Conservation (phyloP, 2,888 invertebrate genomes). For the Leptodirus hochenwartii region DNA sequence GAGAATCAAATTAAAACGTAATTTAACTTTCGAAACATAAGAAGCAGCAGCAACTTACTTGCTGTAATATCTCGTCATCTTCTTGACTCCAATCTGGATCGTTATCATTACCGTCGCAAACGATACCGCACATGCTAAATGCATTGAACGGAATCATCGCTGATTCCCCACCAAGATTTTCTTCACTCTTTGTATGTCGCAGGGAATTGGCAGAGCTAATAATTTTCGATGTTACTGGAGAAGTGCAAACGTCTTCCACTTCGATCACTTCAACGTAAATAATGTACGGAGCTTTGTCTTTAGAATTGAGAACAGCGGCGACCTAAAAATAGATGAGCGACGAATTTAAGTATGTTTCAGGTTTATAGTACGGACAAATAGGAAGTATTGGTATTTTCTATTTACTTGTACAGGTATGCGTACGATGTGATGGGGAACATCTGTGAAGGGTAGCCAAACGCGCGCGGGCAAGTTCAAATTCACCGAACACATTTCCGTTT, state of each 20-base stretch:
- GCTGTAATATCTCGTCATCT: constrained; percentile 80
- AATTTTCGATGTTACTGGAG: constrained; percentile 78
- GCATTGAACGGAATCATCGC: constrained; percentile 26
- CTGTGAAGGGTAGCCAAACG: constrained; percentile 89
- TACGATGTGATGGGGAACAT: constrained; percentile 78
- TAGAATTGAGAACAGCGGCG: constrained; percentile 95
- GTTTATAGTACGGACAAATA: no score
- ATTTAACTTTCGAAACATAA: no score
- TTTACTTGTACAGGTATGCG: constrained; percentile 92
- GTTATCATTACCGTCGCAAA: constrained; percentile 36
- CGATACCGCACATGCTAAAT: constrained; percentile 34
- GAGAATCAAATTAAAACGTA: no score
- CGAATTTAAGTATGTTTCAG: no score
- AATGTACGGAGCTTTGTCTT: constrained; percentile 97
- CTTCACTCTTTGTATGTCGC: constrained; percentile 86
- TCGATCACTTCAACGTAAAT: constrained; percentile 95
- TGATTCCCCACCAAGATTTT: constrained; percentile 43
- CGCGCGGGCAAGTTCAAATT: constrained; percentile 95
- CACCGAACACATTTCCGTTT: constrained; percentile 81
- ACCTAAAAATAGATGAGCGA: no score
- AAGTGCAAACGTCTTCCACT: constrained; percentile 63
- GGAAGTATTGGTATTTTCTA: no score
- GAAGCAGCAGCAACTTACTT: constrained; percentile 32
- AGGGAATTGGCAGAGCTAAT: constrained; percentile 69
- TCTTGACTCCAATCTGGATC: constrained; percentile 84